These are phyloP conservation scores for Delichon dasypus DNA, from an alignment of 2,797 vertebrate genomes.

Conservation along the genomic window DNA sequence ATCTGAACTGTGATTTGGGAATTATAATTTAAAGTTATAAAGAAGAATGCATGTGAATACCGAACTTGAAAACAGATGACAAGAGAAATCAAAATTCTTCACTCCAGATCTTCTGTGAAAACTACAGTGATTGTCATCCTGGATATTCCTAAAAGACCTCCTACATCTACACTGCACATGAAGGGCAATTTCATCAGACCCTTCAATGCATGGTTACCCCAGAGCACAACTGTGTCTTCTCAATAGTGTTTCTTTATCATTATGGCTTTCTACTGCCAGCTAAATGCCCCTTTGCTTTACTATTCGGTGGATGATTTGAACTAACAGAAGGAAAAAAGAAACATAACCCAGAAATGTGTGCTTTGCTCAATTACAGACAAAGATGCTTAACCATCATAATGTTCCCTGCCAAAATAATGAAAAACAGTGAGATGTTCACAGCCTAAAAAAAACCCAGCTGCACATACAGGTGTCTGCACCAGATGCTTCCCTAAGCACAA, in stretches of 20 bases:
- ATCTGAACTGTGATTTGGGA: background rate
- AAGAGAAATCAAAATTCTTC: background rate
- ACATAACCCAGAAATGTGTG: background rate
- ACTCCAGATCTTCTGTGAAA: background rate
- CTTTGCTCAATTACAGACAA: slow-evolving; percentile 39
- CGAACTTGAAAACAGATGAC: background rate
- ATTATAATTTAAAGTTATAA: background rate
- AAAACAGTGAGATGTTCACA: slow-evolving; percentile 42
- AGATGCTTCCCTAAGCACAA: slow-evolving; percentile 62
- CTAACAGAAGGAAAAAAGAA: slow-evolving; percentile 14
- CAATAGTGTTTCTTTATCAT: background rate
- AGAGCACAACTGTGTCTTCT: background rate
- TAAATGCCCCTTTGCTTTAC: background rate
- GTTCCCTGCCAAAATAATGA: slow-evolving; percentile 32
- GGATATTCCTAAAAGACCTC: background rate
- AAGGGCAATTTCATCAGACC: background rate
- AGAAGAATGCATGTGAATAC: background rate
- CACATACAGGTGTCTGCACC: slow-evolving; percentile 59
- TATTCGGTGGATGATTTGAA: background rate
- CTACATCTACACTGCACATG: background rate
- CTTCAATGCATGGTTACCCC: background rate
- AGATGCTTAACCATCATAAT: slow-evolving; percentile 27
- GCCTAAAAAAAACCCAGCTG: slow-evolving; percentile 53
- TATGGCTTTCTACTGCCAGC: background rate
- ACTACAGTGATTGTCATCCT: background rate